Percentiles rank a stretch among this genome's conserved stretches.
phyloP scores from a whole-genome alignment of 23 tunicate genomes.

The Clavelina lepadiformis region DNA sequence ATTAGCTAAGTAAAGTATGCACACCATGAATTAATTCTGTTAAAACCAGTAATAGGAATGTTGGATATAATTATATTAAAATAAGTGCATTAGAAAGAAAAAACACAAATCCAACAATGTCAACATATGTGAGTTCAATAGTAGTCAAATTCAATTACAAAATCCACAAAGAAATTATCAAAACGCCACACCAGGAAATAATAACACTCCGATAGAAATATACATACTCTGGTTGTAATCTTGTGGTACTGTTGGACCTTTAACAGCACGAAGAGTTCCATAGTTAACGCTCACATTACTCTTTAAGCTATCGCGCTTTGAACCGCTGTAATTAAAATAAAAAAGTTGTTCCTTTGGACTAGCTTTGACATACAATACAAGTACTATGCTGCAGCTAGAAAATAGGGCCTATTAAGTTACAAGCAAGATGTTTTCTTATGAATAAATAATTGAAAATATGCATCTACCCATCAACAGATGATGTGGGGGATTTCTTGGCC shows the following conservation, averaged over 20 bases:
- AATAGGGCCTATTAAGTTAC: background rate
- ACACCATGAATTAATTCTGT: no score
- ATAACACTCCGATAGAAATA: no score
- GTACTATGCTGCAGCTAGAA: background rate
- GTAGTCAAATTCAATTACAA: no score
- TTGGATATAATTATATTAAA: no score
- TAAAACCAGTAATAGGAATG: no score
- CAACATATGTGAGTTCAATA: no score
- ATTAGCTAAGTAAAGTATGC: no score
- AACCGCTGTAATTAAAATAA: conserved; percentile 15
- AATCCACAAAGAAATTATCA: no score
- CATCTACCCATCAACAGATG: conserved; percentile 9
- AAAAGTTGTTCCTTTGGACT: no score
- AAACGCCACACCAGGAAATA: no score
- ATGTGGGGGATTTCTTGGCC: conserved; percentile 16
- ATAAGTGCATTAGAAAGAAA: no score
- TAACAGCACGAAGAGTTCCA: conserved; percentile 86
- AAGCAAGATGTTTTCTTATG: background rate
- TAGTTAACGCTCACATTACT: conserved; percentile 53
- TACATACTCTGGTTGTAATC: conserved; percentile 38
- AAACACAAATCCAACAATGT: no score
- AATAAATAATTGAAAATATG: background rate
- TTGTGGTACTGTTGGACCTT: conserved; percentile 81
- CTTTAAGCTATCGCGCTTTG: conserved; percentile 72
- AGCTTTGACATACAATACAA: background rate